A percentile compares a stretch with the other conserved stretches of the same genome.
These are phyloP conservation scores for Alca torda DNA, from an alignment of 2,797 vertebrate species.

Conservation along the genomic window DNA sequence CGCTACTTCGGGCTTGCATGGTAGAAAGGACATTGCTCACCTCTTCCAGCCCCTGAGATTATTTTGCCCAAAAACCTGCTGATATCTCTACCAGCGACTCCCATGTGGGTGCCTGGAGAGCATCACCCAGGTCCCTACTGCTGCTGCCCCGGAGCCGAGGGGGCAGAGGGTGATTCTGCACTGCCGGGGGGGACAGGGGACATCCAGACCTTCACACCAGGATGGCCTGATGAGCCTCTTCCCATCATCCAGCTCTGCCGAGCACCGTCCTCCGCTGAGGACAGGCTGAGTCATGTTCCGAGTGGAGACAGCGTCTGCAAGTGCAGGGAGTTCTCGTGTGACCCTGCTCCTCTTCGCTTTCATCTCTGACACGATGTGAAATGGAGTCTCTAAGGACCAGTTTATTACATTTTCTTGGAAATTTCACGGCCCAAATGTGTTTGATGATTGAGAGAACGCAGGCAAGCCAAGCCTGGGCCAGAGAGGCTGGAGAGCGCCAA, in stretches of 20 bases:
- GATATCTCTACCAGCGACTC: too few relatives aligned
- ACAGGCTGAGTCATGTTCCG: neutral
- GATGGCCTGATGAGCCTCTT: neutral
- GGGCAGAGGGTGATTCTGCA: neutral
- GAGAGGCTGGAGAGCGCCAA: neutral
- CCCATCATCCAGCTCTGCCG: neutral
- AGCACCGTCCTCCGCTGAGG: neutral
- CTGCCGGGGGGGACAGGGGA: fast-evolving
- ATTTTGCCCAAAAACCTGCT: neutral
- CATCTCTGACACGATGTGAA: neutral
- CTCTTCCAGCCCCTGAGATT: neutral
- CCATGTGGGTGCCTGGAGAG: fast-evolving
- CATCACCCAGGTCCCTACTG: too few relatives aligned
- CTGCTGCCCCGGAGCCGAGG: fast-evolving
- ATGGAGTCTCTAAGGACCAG: neutral
- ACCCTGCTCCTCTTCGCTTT: neutral
- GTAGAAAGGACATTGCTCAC: neutral
- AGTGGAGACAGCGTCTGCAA: neutral
- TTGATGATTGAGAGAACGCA: neutral
- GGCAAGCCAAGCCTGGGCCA: neutral
- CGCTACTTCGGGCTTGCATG: neutral
- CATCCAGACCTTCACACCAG: neutral
- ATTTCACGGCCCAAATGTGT: neutral
- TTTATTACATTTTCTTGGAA: constrained; percentile 20
- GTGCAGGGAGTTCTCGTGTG: neutral